Evolutionary conservation across 2,797 vertebrate genomes (phyloP).

Genomic region (Phalloptychus januarius): DNA sequence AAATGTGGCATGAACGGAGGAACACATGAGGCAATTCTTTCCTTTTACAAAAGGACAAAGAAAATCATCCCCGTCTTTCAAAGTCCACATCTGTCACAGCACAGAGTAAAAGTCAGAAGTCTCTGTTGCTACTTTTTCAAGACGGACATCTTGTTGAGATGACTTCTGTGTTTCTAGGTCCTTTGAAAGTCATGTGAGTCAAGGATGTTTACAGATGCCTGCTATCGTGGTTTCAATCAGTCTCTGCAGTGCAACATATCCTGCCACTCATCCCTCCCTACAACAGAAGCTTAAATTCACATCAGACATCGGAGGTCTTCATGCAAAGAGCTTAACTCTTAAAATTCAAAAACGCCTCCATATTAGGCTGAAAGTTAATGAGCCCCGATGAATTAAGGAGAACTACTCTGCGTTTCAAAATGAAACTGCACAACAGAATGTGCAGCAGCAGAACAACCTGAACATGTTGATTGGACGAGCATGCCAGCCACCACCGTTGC

Average conservation of each 20-base stretch:
- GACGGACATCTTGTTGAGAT: background rate
- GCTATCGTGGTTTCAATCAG: conserved; percentile 64
- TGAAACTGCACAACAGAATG: conserved; percentile 26
- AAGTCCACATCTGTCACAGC: background rate
- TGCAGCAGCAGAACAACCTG: conserved; percentile 5
- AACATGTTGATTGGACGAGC: conserved; percentile 20
- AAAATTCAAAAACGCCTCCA: background rate
- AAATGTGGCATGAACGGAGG: conserved; percentile 52
- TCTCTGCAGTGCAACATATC: conserved; percentile 66
- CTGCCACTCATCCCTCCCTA: conserved; percentile 59
- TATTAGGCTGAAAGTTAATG: background rate
- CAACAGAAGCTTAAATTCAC: conserved; percentile 34
- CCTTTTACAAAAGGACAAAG: conserved; percentile 39
- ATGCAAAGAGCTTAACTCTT: conserved; percentile 12
- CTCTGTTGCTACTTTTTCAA: background rate
- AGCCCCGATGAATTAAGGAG: background rate
- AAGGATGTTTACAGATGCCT: conserved; percentile 48
- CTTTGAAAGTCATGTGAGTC: conserved; percentile 14
- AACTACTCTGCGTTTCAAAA: conserved; percentile 1
- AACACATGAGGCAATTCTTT: conserved; percentile 65
- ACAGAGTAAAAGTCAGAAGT: background rate
- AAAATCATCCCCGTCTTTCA: conserved; percentile 17
- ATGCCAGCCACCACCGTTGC: background rate
- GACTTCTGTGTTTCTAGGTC: background rate
- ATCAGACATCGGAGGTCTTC: conserved; percentile 18